These are phyloP conservation scores for Chironomus tepperi DNA, from an alignment of 1,140 invertebrate genomes.

Conservation along the genomic window DNA sequence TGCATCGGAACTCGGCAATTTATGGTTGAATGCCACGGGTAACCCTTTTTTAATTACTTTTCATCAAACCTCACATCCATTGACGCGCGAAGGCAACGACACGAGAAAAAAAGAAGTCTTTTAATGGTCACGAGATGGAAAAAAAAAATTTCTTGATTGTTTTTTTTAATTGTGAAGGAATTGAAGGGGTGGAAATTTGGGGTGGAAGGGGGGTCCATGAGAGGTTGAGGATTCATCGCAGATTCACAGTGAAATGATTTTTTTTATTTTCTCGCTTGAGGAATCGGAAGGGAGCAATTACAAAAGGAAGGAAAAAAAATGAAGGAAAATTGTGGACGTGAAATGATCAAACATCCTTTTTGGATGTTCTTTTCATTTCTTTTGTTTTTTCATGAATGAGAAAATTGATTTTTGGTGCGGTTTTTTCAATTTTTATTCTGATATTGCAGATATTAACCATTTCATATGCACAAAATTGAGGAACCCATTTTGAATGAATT, in stretches of 20 bases:
- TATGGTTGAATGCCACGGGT: background rate
- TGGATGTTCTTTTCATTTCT: background rate
- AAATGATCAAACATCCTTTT: background rate
- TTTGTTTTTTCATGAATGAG: background rate
- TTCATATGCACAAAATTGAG: too few species aligned
- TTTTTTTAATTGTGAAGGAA: background rate
- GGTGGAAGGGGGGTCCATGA: too few species aligned
- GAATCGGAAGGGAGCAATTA: background rate
- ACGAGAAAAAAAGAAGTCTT: too few species aligned
- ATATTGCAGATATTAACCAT: too few species aligned
- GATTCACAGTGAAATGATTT: background rate
- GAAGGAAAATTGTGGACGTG: background rate
- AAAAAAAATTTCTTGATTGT: background rate
- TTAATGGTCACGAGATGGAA: background rate
- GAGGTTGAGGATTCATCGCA: too few species aligned
- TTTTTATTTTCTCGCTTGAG: background rate
- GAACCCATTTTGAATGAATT: too few species aligned
- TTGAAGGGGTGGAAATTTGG: too few species aligned
- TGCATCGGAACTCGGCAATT: background rate
- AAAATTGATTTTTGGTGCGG: conserved; percentile 6
- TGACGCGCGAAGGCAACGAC: too few species aligned
- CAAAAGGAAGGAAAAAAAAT: background rate
- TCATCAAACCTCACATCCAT: background rate
- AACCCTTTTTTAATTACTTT: conserved; percentile 14
- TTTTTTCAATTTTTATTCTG: too few species aligned